A percentile compares a stretch with the other conserved stretches of the same genome.
Conservation (phyloP, 1,140 invertebrate genomes). For the Camponotus floridanus region DNA sequence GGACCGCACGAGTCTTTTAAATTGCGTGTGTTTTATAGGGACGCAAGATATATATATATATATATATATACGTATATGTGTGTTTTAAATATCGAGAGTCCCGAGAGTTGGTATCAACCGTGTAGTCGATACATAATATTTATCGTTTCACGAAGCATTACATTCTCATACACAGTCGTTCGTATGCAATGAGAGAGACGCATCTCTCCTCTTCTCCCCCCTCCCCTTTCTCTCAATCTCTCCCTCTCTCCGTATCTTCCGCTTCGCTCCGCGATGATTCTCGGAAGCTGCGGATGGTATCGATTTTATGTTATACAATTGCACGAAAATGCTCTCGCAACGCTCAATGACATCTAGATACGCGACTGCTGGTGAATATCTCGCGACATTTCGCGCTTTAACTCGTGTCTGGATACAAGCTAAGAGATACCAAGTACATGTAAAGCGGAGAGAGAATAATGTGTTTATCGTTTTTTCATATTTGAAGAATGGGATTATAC, state of each 20-base stretch:
- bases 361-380: constrained; percentile 34
- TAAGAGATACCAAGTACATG: constrained; percentile 46
- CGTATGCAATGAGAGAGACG: constrained; percentile 23
- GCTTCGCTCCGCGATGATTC: constrained; percentile 65
- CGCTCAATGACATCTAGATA: constrained; percentile 51
- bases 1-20: constrained; percentile 21
- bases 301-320: constrained; percentile 68
- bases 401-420: constrained; percentile 63
- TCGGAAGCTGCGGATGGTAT: constrained; percentile 74
- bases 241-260: constrained; percentile 27
- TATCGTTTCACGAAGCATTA: constrained; percentile 39
- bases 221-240: constrained; percentile 45
- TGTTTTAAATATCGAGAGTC: constrained; percentile 34
- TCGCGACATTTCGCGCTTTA: constrained; percentile 46
- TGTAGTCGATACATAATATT: constrained; percentile 60
- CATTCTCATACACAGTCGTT: constrained; percentile 32
- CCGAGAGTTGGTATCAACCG: constrained; percentile 40
- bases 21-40: constrained; percentile 5
- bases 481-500: constrained; percentile 10
- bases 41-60: neutral
- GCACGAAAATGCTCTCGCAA: constrained; percentile 53
- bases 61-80: too few relatives aligned
- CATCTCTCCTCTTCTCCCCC: constrained; percentile 15
- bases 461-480: constrained; percentile 43
- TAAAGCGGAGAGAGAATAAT: constrained; percentile 33